Conservation (phyloP, 2,888 invertebrate genomes). For the Leptopilina syphax region DNA sequence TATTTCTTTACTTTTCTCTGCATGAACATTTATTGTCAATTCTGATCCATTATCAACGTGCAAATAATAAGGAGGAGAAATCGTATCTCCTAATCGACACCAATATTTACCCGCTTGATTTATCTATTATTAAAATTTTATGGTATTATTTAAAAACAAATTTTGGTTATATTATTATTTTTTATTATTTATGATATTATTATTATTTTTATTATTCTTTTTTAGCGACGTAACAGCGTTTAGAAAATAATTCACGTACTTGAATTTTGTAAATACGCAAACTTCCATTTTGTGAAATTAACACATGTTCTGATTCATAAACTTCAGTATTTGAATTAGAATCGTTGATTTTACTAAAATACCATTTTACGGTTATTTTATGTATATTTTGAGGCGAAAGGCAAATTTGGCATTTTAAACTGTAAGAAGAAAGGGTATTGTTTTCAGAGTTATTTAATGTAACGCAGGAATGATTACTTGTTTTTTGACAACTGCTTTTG, state of each 20-base stretch:
- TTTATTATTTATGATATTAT: neutral
- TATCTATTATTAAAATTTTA: constrained; percentile 40
- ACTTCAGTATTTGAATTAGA: constrained; percentile 68
- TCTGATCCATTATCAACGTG: constrained; percentile 78
- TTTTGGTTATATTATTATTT: neutral
- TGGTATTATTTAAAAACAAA: too few relatives aligned
- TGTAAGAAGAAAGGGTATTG: constrained; percentile 56
- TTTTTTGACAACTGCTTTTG: too few relatives aligned
- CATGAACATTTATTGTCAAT: constrained; percentile 71
- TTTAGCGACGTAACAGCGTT: neutral
- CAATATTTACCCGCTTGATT: constrained; percentile 80
- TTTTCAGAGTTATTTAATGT: neutral
- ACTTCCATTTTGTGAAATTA: constrained; percentile 75
- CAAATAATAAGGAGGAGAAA: constrained; percentile 77
- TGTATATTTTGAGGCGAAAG: constrained; percentile 77
- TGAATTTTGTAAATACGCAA: constrained; percentile 79
- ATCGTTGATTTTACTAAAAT: constrained; percentile 66
- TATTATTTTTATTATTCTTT: neutral
- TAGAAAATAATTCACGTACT: constrained; percentile 39
- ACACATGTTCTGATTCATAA: constrained; percentile 75
- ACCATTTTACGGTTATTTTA: constrained; percentile 77
- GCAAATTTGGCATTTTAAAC: constrained; percentile 79
- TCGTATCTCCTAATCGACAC: constrained; percentile 78
- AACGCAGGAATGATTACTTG: too few relatives aligned
- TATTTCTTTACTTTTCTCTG: constrained; percentile 63